Evolutionary conservation across 2,888 invertebrate species (phyloP).

Genomic region (Pantelozetes paolii): DNA sequence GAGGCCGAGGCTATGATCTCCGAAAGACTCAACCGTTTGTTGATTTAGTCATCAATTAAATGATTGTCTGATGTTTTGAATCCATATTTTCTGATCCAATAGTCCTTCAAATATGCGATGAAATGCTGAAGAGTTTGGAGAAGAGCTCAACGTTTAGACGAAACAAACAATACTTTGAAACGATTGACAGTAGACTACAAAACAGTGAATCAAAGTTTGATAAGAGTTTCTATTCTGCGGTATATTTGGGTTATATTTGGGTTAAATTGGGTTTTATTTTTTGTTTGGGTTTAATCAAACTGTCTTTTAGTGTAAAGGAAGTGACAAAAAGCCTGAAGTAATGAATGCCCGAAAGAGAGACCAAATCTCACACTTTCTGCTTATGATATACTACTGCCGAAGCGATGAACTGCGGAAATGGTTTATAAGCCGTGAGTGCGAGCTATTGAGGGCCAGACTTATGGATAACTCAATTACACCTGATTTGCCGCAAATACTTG

Average conservation of each 20-base stretch:
- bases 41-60: not conserved
- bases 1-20: constrained; percentile 84
- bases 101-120: constrained; percentile 71
- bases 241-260: no score
- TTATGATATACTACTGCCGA: constrained; percentile 83
- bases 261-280: no score
- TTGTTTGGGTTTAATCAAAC: not conserved
- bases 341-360: constrained; percentile 58
- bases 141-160: constrained; percentile 18
- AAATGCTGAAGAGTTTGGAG: constrained; percentile 54
- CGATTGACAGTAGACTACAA: constrained; percentile 3
- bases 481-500: constrained; percentile 62
- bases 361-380: constrained; percentile 85
- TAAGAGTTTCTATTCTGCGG: constrained; percentile 37
- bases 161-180: constrained; percentile 43
- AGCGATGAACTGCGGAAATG: constrained; percentile 74
- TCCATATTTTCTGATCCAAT: constrained; percentile 13
- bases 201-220: constrained; percentile 24
- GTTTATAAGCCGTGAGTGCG: constrained; percentile 82
- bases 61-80: not conserved
- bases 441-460: constrained; percentile 69
- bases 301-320: not conserved
- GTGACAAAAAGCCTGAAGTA: no score
- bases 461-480: constrained; percentile 38
- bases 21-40: constrained; percentile 67